Evolutionary conservation across 2,113 vertebrate species (phyloP), one percentile per base, ranked within the genome.

Genomic region (Oxyura jamaicensis): DNA sequence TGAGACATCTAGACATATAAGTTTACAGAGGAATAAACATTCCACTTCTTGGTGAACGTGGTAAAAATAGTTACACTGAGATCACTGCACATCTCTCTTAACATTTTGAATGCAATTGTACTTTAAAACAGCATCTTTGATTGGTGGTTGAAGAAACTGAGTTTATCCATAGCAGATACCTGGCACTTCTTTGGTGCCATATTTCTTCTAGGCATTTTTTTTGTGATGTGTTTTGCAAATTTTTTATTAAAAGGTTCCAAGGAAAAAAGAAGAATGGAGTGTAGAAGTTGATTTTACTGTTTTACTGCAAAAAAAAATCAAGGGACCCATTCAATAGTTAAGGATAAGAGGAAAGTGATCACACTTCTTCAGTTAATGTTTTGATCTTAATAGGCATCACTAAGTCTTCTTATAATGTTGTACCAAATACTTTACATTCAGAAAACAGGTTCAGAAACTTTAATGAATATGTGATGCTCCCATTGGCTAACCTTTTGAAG

Each of bases 161-260:
- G 16, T 52, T 76, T 29, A 44, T 81, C 77, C 33, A 10, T 52
- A 72, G 62, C 41, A 76, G 69, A 33, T 42, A 66, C 23, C 28
- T 60, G 60, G 36, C 44, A 65, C 0, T 58, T 36, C 35, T 93
- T 94, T 77, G 23, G 35, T 63, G 23, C 35, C 44, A 0, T 48
- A 4, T 77, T 91, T 69, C 94, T 87, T 88, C 79, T 67, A 63
- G 76, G 60, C 76, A 82, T 12, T 15, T 83, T 92, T 92, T 91
- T 91, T 76, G 41, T 76, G 3, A 56, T 53, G 20, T 42, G 11
- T 78, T 83, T 85, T 89, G 36, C 29, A 76, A 53, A 74, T 73
- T 66, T 42, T 60, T 68, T 84, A 19, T 67, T 66, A 39, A 80
- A 74, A 92, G 10, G 6, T 89, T 84, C n/a, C 60, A 50, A 50